These are phyloP conservation scores for Urocynchramus pylzowi DNA, from an alignment of 2,113 vertebrate species.

Conservation along the genomic window DNA sequence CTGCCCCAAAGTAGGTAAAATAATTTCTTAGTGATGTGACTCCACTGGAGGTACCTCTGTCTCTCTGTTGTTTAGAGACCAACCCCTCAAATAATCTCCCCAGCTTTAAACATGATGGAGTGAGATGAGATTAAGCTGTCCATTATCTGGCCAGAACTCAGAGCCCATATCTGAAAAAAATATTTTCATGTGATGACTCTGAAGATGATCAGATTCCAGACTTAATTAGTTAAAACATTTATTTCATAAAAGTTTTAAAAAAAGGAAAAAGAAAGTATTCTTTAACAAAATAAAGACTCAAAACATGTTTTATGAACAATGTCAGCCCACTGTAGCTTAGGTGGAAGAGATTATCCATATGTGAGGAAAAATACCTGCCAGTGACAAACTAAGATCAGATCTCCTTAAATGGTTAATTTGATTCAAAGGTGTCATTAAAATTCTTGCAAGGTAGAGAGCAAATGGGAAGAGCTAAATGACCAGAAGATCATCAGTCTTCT, in stretches of 20 bases:
- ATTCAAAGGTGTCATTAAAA: neutral
- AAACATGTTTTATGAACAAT: neutral
- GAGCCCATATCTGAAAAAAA: neutral
- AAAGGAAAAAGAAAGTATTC: accelerated
- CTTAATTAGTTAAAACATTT: neutral
- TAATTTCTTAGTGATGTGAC: neutral
- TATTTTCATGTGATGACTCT: neutral
- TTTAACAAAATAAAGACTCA: neutral
- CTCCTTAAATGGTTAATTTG: neutral
- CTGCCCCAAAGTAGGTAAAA: neutral
- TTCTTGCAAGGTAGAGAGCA: neutral
- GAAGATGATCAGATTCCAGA: neutral
- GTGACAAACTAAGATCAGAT: neutral
- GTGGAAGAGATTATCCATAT: neutral
- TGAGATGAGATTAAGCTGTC: neutral
- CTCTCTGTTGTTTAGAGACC: neutral
- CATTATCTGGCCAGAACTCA: neutral
- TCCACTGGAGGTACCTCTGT: neutral
- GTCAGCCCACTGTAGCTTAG: neutral
- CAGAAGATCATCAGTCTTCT: neutral
- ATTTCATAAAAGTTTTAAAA: accelerated
- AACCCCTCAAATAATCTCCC: neutral
- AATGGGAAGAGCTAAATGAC: neutral
- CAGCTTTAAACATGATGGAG: neutral
- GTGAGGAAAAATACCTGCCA: neutral